Conservation (phyloP, 1,140 invertebrate species). For the Drosophila malerkotliana region DNA sequence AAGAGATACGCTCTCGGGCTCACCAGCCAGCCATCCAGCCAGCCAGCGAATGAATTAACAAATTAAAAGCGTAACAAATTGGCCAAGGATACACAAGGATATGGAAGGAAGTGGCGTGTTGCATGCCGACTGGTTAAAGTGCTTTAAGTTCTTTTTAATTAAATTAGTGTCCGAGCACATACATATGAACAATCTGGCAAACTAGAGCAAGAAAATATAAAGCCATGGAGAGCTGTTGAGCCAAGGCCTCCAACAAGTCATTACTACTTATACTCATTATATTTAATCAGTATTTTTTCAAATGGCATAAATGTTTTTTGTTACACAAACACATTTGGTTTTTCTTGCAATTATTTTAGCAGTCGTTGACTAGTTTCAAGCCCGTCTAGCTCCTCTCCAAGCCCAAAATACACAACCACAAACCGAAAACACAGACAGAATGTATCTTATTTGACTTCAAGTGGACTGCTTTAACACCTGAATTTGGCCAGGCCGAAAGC, state of each 20-base stretch:
- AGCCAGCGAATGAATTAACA: slow-evolving; percentile 77
- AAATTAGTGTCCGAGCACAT: slow-evolving; percentile 65
- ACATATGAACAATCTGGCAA: slow-evolving; percentile 11
- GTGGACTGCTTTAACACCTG: too few relatives aligned
- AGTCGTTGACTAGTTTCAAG: too few relatives aligned
- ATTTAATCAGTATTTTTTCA: background rate
- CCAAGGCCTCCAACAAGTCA: background rate
- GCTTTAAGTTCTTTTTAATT: slow-evolving; percentile 78
- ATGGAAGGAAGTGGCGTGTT: slow-evolving; percentile 36
- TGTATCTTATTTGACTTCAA: too few relatives aligned
- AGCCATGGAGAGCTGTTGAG: background rate
- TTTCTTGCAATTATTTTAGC: too few relatives aligned
- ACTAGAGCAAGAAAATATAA: background rate
- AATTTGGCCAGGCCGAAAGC: too few relatives aligned
- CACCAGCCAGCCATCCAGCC: slow-evolving; percentile 27
- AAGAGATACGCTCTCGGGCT: slow-evolving; percentile 7
- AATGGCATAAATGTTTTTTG: background rate
- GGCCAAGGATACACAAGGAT: slow-evolving; percentile 39
- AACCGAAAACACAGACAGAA: too few relatives aligned
- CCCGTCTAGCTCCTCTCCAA: too few relatives aligned
- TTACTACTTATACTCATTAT: background rate
- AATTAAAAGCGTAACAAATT: slow-evolving; percentile 81
- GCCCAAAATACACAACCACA: too few relatives aligned
- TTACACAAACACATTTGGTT: too few relatives aligned
- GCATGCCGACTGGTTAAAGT: slow-evolving; percentile 33